Conservation (phyloP, 2,888 invertebrate species). For the Himalopsyche tibetana region DNA sequence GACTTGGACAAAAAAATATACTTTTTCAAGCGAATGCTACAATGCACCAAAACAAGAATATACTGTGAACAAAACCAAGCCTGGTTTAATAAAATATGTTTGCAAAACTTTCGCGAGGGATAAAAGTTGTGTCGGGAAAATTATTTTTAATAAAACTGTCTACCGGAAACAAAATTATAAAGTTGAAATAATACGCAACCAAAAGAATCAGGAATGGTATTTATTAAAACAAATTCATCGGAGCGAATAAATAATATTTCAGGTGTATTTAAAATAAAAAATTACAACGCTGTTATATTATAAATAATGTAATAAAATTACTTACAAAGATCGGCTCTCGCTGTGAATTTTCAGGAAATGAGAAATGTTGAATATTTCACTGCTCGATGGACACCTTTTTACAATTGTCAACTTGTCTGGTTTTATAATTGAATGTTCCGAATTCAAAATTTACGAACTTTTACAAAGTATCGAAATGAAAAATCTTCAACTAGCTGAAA, state of each 20-base stretch:
- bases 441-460: neutral
- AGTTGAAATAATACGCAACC: too few species aligned
- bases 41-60: too few species aligned
- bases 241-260: conserved; percentile 23
- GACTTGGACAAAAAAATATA: too few species aligned
- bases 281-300: neutral
- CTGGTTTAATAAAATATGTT: too few species aligned
- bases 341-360: conserved; percentile 12
- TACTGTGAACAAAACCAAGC: too few species aligned
- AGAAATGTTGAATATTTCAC: conserved; percentile 22
- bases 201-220: neutral
- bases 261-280: conserved; percentile 33
- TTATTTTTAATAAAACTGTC: too few species aligned
- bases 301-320: neutral
- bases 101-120: too few species aligned
- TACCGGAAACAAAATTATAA: too few species aligned
- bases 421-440: neutral
- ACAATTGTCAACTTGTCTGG: conserved; percentile 27
- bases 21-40: too few species aligned
- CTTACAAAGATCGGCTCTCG: conserved; percentile 1
- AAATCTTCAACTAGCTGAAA: too few species aligned
- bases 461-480: neutral
- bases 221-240: conserved; percentile 6
- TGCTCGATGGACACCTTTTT: neutral
- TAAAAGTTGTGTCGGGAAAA: too few species aligned